Percentiles rank a stretch among this genome's conserved stretches.
Evolutionary conservation across 1,140 invertebrate genomes (phyloP).

Genomic region (Eurytemora carolleeae): DNA sequence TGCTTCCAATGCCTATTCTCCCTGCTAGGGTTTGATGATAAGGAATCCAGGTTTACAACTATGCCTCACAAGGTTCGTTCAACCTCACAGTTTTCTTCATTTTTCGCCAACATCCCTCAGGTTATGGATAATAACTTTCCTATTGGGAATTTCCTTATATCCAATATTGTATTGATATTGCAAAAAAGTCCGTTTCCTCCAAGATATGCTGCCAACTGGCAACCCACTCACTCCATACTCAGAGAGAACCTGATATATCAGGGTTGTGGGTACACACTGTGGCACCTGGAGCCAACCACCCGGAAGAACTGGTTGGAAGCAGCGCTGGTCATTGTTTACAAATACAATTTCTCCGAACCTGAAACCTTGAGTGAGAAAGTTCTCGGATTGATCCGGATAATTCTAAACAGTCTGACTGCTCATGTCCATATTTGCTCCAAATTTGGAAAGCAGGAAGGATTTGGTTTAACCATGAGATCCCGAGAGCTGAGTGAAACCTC

Average conservation of each 20-base stretch:
- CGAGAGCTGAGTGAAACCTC: constrained; percentile 17
- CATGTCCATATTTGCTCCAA: constrained; percentile 69
- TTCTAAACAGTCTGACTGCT: constrained; percentile 77
- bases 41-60: constrained; percentile 69
- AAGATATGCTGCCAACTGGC: constrained; percentile 21
- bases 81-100: constrained; percentile 86
- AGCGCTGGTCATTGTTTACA: constrained; percentile 83
- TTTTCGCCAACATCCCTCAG: constrained; percentile 75
- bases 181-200: constrained; percentile 66
- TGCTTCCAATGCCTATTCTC: constrained; percentile 80
- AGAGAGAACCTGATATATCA: constrained; percentile 11
- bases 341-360: constrained; percentile 37
- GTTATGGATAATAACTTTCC: constrained; percentile 80
- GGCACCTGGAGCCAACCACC: constrained; percentile 60
- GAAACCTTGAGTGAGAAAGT: constrained; percentile 32
- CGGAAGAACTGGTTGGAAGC: constrained; percentile 78
- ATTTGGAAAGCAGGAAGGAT: constrained; percentile 47
- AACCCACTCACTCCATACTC: constrained; percentile 4
- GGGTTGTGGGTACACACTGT: constrained; percentile 41
- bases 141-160: constrained; percentile 65
- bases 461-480: constrained; percentile 10
- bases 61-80: constrained; percentile 51
- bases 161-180: constrained; percentile 60
- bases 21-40: constrained; percentile 75
- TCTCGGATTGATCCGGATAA: constrained; percentile 59